Conservation (phyloP, 92 coral and sea anemone species). For the Galaxea fascicularis region DNA sequence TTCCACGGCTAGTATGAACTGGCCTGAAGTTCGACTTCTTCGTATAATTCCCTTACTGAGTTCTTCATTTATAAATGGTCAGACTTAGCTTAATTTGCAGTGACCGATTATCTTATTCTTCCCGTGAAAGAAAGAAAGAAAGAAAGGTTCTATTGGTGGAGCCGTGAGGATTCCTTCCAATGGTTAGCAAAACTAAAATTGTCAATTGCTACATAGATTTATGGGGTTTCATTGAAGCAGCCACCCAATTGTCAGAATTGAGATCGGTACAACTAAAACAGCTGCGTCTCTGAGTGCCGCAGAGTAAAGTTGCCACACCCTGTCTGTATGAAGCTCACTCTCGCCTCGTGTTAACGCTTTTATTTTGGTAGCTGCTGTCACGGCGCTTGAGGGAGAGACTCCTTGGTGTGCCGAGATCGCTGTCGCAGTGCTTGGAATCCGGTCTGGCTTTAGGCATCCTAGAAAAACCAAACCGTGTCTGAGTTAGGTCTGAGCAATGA, state of each 20-base stretch:
- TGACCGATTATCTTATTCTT: too few relatives aligned
- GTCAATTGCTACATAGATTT: not conserved
- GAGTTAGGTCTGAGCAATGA: not conserved
- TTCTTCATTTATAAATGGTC: too few relatives aligned
- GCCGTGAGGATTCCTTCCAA: not conserved
- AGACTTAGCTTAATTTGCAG: too few relatives aligned
- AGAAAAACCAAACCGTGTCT: not conserved
- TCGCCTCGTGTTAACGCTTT: not conserved
- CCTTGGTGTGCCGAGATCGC: not conserved
- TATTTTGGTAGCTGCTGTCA: not conserved
- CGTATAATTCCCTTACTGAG: too few relatives aligned
- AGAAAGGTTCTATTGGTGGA: not conserved
- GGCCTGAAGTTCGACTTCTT: too few relatives aligned
- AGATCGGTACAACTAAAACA: not conserved
- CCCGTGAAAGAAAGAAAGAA: too few relatives aligned
- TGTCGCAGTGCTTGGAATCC: not conserved
- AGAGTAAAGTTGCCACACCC: conserved; percentile 11
- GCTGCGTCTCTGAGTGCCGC: not conserved
- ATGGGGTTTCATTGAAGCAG: not conserved
- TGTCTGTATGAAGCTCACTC: not conserved
- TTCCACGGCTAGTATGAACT: too few relatives aligned
- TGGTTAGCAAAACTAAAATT: not conserved
- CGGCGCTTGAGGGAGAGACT: not conserved
- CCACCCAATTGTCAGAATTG: not conserved
- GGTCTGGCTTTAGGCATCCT: conserved; percentile 25